A percentile compares a stretch with the other conserved stretches of the same genome.
phyloP scores from a whole-genome alignment of 2,797 vertebrate genomes.

The Chaetophractus vellerosus region DNA sequence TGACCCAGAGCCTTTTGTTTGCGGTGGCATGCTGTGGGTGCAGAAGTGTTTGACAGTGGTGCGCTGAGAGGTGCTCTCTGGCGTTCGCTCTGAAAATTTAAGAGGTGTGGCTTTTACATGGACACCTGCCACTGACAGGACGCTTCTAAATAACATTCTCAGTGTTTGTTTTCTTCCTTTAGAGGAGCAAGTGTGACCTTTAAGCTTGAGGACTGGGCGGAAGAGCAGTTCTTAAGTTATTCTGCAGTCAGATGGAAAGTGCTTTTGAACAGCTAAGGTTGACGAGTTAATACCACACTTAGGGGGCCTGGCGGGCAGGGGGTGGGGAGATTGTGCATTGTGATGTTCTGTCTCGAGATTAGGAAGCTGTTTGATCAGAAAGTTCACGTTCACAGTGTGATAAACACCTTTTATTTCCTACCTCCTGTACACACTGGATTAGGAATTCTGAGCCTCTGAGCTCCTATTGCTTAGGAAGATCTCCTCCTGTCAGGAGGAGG shows the following conservation, averaged over 20 bases:
- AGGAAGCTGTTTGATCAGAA: neutral
- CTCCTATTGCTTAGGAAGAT: neutral
- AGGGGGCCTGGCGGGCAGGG: neutral
- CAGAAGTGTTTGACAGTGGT: neutral
- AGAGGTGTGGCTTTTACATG: too few species aligned
- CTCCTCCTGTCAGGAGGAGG: neutral
- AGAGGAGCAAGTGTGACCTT: neutral
- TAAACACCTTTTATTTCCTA: neutral
- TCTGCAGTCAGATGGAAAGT: neutral
- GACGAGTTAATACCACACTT: rapidly evolving
- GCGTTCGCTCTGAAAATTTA: neutral
- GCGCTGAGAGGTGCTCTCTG: rapidly evolving
- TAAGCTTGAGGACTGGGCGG: neutral
- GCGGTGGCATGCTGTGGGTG: rapidly evolving
- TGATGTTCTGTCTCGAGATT: neutral
- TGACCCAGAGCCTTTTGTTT: neutral
- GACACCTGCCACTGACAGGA: rapidly evolving
- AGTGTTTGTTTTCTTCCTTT: neutral
- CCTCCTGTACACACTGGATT: neutral
- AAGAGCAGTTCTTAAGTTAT: neutral
- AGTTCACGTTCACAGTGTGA: rapidly evolving
- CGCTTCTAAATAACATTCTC: too few species aligned
- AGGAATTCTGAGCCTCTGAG: neutral
- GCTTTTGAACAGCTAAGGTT: neutral
- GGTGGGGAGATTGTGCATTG: rapidly evolving